phyloP scores from a whole-genome alignment of 2,888 invertebrate genomes.

The Stenichneumon culpator region DNA sequence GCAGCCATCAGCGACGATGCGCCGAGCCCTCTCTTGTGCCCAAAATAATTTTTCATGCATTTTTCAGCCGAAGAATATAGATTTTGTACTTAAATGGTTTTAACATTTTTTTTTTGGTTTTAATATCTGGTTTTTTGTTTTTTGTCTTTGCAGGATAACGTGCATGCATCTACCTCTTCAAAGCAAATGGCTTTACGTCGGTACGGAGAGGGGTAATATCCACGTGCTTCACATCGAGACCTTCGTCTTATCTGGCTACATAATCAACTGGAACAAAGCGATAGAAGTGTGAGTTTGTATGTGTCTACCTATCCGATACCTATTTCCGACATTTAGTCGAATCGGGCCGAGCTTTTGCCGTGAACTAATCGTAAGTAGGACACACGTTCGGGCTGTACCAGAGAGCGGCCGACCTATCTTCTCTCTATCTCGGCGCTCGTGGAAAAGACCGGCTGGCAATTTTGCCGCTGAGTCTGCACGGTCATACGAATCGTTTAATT shows the following conservation, averaged over 20 bases:
- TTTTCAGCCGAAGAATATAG: not conserved
- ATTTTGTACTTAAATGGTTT: not conserved
- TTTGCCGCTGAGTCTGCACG: constrained; percentile 52
- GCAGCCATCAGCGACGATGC: not conserved
- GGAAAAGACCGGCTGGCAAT: constrained; percentile 43
- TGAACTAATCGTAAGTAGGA: constrained; percentile 69
- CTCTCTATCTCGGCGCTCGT: not conserved
- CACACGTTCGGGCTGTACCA: constrained; percentile 49
- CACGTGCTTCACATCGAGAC: constrained; percentile 98
- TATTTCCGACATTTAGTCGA: constrained; percentile 65
- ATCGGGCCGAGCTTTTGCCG: constrained; percentile 58
- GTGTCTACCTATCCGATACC: constrained; percentile 59
- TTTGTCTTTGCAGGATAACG: constrained; percentile 91
- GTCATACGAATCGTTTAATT: constrained; percentile 41
- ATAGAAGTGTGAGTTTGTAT: constrained; percentile 97
- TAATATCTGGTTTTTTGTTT: not conserved
- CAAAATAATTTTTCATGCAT: constrained; percentile 8
- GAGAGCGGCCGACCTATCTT: constrained; percentile 3
- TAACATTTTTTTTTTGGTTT: not conserved
- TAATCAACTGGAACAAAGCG: constrained; percentile 99
- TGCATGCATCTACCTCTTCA: constrained; percentile 97
- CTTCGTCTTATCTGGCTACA: constrained; percentile 98
- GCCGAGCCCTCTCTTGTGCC: constrained; percentile 5
- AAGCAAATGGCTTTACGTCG: constrained; percentile 99
- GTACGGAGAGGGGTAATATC: constrained; percentile 99